Conservation (phyloP, 2,113 vertebrate genomes). For the Apeltes quadracus region DNA sequence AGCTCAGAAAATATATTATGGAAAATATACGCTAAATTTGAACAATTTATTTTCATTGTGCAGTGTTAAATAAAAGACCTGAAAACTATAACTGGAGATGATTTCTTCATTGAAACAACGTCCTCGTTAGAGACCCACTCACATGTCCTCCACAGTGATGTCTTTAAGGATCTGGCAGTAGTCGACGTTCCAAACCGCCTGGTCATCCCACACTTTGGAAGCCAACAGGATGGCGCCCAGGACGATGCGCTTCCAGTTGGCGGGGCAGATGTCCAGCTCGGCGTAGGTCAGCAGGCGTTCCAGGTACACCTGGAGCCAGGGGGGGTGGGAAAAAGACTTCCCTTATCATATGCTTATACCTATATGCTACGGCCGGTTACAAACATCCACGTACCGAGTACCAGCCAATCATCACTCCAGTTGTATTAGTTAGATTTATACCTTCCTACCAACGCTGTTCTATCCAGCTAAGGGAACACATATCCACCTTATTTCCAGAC, state of each 20-base stretch:
- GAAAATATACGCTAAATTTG: neutral
- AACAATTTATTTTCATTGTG: neutral
- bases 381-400: neutral
- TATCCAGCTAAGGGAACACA: too few species aligned
- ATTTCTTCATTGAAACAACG: too few species aligned
- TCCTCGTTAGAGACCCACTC: constrained; percentile 73
- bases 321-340: neutral
- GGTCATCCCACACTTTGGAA: constrained; percentile 99
- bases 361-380: too few species aligned
- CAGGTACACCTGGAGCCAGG: constrained; percentile 88
- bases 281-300: constrained; percentile 97
- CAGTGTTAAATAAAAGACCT: neutral
- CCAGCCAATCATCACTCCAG: neutral
- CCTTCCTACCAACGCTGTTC: neutral
- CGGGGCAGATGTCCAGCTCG: constrained; percentile 97
- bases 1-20: neutral
- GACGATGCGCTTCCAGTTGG: constrained; percentile 97
- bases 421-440: neutral
- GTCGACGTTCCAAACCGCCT: constrained; percentile 99
- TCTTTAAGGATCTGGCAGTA: constrained; percentile 98
- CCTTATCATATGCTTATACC: neutral
- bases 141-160: constrained; percentile 95
- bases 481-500: too few species aligned
- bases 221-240: constrained; percentile 95
- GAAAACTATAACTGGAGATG: neutral